These are phyloP conservation scores for Homarus americanus DNA, from an alignment of 1,140 invertebrate genomes.

Conservation along the genomic window DNA sequence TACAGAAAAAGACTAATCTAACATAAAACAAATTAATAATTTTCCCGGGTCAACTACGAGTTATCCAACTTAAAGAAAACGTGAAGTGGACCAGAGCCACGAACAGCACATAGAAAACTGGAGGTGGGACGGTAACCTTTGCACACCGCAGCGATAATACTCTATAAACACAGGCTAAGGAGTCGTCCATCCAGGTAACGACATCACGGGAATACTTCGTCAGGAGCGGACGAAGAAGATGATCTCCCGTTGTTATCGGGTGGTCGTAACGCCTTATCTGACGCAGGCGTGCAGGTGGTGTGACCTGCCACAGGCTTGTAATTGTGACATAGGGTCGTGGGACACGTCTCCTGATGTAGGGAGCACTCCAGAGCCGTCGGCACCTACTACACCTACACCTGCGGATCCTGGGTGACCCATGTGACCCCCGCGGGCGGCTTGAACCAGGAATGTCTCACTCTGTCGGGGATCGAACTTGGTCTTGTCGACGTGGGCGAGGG, in stretches of 20 bases:
- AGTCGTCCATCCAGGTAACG: too few species aligned
- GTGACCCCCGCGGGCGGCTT: constrained; percentile 8
- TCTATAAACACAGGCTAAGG: too few species aligned
- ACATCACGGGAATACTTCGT: too few species aligned
- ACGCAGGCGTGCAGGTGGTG: constrained; percentile 67
- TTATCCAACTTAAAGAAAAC: too few species aligned
- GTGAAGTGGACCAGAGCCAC: too few species aligned
- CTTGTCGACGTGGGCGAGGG: constrained; percentile 53
- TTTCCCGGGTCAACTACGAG: too few species aligned
- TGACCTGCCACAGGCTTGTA: constrained; percentile 59
- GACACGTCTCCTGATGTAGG: constrained; percentile 24
- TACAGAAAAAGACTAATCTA: too few species aligned
- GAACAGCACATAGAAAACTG: too few species aligned
- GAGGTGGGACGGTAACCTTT: too few species aligned
- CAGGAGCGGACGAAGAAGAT: too few species aligned
- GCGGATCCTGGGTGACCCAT: constrained; percentile 1
- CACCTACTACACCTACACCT: background rate
- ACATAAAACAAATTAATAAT: too few species aligned
- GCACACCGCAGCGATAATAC: too few species aligned
- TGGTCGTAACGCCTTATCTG: constrained; percentile 42
- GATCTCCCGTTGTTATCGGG: background rate
- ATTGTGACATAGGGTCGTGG: constrained; percentile 63
- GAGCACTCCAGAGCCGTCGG: constrained; percentile 8
- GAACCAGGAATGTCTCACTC: constrained; percentile 57
- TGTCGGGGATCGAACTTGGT: constrained; percentile 48